Base-by-base conservation (phyloP, 2,113 vertebrate genomes). In the Lynx canadensis region DNA sequence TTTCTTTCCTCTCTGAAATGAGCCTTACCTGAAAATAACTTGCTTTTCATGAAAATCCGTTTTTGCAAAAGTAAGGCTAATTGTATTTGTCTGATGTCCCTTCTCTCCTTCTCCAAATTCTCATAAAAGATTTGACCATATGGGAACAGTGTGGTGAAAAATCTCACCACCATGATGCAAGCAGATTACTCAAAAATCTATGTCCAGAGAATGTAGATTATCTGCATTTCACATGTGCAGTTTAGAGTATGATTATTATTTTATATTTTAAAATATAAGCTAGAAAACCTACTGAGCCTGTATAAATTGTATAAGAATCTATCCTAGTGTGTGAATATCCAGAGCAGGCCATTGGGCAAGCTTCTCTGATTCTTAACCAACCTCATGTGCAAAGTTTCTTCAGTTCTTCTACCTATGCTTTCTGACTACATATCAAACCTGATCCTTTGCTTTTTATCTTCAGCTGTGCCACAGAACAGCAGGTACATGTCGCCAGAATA, bases 21-120 rank as follows among this genome's bases (percentile, higher is more conserved):
- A 87, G 87, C 79, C 80, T 92, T 96, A 87, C 57, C 50, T 93
- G 73, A 91, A 91, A 95, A 97, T 73, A 95, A 88, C 63, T 90
- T 71, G 36, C 84, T 92, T 94, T 94, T 92, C 84, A 80, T 83
- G 31, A 89, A 93, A 82, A 45, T 63, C 14, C 69, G 36, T 80
- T 96, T 95, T 96, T 41, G 74, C 36, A 33, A 76, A 97, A 71
- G 48, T 18, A 69, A 92, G 50, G n/a, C 55, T 82, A 86, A 91
- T 78, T 81, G 73, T 52, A 69, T 16, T 12, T 83, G 31, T 71
- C 82, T 87, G 29, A 41, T 68, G 31, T 19, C 21, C 16, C 48
- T 84, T 93, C 93, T 52, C 8, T 81, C 94, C 27, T 33, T 50
- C 27, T 90, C 27, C 12, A 81, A 69, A 6, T 71, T 74, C 38